Conservation (phyloP, 2,113 vertebrate species). For the Cynopterus brachyotis region DNA sequence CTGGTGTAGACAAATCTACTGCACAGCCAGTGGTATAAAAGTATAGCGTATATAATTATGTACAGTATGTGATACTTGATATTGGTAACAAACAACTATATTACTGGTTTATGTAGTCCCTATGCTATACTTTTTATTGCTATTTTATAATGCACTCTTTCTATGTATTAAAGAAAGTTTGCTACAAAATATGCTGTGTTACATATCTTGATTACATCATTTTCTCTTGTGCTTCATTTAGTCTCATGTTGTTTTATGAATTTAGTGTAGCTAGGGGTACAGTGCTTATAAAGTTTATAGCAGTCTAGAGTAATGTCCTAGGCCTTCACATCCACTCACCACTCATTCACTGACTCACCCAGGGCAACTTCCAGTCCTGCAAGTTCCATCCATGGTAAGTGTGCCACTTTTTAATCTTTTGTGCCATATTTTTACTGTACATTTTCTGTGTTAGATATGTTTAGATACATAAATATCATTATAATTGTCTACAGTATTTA, state of each 20-base stretch:
- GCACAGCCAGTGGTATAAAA: background rate
- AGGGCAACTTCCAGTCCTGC: background rate
- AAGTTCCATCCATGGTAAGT: background rate
- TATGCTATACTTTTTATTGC: background rate
- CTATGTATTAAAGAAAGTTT: background rate
- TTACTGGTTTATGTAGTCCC: background rate
- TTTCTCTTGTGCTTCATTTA: background rate
- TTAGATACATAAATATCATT: background rate
- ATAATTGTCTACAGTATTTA: background rate
- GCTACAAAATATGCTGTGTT: background rate
- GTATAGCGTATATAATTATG: background rate
- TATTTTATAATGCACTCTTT: background rate
- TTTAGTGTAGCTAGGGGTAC: background rate
- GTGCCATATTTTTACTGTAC: background rate
- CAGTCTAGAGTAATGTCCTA: background rate
- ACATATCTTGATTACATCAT: background rate
- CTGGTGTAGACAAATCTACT: background rate
- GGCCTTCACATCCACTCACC: background rate
- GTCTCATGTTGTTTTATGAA: background rate
- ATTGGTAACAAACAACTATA: background rate
- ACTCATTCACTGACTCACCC: background rate
- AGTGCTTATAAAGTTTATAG: background rate
- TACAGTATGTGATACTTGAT: background rate
- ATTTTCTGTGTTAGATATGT: background rate
- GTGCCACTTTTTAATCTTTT: background rate